Percentiles rank a stretch among this genome's conserved stretches.
These are phyloP conservation scores for Gastrophysa polygoni DNA, from an alignment of 2,888 invertebrate species.

Conservation along the genomic window DNA sequence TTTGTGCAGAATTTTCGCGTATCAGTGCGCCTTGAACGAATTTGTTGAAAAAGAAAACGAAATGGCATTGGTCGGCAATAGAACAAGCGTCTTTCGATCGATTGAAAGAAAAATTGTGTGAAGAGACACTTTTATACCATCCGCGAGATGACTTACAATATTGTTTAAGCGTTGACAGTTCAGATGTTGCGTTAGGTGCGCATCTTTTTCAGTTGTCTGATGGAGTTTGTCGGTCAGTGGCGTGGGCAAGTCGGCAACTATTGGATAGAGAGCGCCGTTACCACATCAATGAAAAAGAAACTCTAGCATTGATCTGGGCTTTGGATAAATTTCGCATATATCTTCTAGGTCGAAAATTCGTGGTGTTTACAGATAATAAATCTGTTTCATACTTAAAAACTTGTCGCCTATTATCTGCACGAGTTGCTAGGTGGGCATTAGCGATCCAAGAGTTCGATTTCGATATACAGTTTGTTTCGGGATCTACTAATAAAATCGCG, in stretches of 20 bases:
- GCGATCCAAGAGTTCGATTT: too few relatives aligned
- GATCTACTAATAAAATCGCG: too few relatives aligned
- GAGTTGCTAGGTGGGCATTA: too few relatives aligned
- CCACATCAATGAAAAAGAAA: too few relatives aligned
- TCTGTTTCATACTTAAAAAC: too few relatives aligned
- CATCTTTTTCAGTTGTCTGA: slow-evolving; percentile 28
- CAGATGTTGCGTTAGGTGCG: slow-evolving; percentile 28
- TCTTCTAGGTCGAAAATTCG: too few relatives aligned
- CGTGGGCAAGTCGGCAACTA: background rate
- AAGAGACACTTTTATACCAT: slow-evolving; percentile 18
- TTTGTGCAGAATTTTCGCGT: slow-evolving; percentile 33
- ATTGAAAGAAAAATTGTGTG: slow-evolving; percentile 11
- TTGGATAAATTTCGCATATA: too few relatives aligned
- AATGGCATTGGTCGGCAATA: background rate
- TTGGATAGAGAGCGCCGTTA: too few relatives aligned
- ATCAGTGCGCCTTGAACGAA: slow-evolving; percentile 21
- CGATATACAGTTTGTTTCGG: too few relatives aligned
- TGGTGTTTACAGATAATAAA: too few relatives aligned
- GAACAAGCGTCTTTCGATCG: slow-evolving; percentile 12
- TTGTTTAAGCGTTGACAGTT: slow-evolving; percentile 32
- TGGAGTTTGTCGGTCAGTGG: slow-evolving; percentile 14
- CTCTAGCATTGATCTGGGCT: too few relatives aligned
- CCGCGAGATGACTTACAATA: slow-evolving; percentile 10
- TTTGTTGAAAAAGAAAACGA: background rate
- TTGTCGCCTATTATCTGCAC: too few relatives aligned